Base-by-base conservation (phyloP, 53 echinoderm and acorn worm species). In the Actinopyga echinites region DNA sequence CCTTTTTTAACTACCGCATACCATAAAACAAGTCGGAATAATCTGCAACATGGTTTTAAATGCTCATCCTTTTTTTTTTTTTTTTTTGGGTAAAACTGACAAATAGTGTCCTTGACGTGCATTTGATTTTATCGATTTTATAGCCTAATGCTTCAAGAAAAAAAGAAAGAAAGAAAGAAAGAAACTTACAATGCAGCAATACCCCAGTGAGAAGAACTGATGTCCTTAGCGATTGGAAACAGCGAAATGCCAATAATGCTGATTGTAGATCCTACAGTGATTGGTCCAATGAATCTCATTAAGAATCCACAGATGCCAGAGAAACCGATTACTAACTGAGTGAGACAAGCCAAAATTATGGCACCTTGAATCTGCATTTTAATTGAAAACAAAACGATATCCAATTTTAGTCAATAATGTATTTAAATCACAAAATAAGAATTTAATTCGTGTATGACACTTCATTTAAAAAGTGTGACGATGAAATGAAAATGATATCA, bases 241-340 rank as follows among this genome's bases (percentile, higher is more conserved):
- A 95, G 89, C 1, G 91, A 86, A 20, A 95, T 77, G 4, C 95
- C 95, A 28, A 95, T 91, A 25, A 93, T 89, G 63, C 89, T 87
- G 58, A 95, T 95, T 25, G 95, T 95, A 30, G 95, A 84, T 36
- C 91, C 84, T 38, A 93, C 86, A 12, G 95, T 77, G 20, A 95
- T 91, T 15, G 95, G 95, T 54, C 95, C 95, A 42, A 95, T 93
- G 74, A 89, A 95, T 45, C 79, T 91, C 59, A 95, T 49, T 43
- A 95, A 69, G 31, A 91, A 56, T 6, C 95, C 95, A 65, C 93
- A 87, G 54, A 95, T 80, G 31, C 95, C 95, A 12, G 93, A 82
- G 79, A 93, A 91, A 15, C 95, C 95, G 34, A 95, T 85, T 1
- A 95, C n/a, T 2, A 95, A 85, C 55, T 95, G 93, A 6, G 93